Conservation (phyloP, 2,113 vertebrate species). For the Corapipo altera region DNA sequence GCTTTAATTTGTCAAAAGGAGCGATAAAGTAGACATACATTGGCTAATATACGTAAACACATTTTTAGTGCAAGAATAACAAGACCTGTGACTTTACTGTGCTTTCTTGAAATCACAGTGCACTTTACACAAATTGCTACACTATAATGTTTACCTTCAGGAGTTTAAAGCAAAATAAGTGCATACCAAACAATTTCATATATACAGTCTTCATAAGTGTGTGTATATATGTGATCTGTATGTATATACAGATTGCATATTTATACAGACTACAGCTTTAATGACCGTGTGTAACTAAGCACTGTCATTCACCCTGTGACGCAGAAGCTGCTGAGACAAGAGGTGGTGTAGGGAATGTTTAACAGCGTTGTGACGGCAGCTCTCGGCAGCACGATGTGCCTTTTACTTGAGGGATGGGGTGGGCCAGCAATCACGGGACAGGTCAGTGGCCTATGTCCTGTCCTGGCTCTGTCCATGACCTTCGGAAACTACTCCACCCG, state of each 20-base stretch:
- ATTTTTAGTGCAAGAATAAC: constrained; percentile 87
- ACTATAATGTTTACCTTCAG: constrained; percentile 77
- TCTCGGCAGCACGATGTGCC: neutral
- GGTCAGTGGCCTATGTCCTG: neutral
- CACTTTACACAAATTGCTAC: constrained; percentile 84
- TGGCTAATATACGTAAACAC: constrained; percentile 85
- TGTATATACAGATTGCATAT: constrained; percentile 74
- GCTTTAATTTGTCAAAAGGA: constrained; percentile 74
- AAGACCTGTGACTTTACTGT: constrained; percentile 86
- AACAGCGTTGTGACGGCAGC: neutral
- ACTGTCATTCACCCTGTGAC: constrained; percentile 57
- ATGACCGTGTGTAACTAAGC: constrained; percentile 36
- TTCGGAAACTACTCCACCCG: neutral
- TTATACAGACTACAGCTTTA: constrained; percentile 61
- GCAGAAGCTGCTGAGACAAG: constrained; percentile 22
- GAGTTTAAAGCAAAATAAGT: constrained; percentile 78
- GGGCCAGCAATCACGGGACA: neutral
- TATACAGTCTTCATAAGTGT: constrained; percentile 77
- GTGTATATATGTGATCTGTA: constrained; percentile 73
- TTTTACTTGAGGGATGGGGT: neutral
- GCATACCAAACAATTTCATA: constrained; percentile 81
- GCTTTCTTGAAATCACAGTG: constrained; percentile 85
- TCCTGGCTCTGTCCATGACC: neutral
- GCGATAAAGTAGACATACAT: constrained; percentile 81
- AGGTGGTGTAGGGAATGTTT: neutral